These are phyloP conservation scores for Wasmannia auropunctata DNA, from an alignment of 1,140 invertebrate species.

Conservation along the genomic window DNA sequence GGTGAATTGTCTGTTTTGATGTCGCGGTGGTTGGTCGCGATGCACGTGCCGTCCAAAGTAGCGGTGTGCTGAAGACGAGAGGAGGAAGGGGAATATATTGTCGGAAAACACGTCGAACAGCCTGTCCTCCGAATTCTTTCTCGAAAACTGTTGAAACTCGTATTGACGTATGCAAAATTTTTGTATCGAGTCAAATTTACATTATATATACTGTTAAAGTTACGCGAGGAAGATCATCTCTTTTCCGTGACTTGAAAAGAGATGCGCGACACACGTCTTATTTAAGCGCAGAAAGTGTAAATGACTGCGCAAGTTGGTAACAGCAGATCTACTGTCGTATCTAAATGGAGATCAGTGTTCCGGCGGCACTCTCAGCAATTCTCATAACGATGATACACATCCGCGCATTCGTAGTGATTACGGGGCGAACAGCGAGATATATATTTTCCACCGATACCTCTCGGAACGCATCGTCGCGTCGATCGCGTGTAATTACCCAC, in stretches of 20 bases:
- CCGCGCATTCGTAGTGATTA: slow-evolving; percentile 58
- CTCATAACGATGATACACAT: slow-evolving; percentile 61
- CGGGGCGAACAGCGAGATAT: slow-evolving; percentile 21
- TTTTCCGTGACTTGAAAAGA: neutral
- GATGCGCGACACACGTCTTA: too few species aligned
- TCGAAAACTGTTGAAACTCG: neutral
- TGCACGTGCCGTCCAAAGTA: neutral
- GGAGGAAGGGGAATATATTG: neutral
- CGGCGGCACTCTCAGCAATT: slow-evolving; percentile 1
- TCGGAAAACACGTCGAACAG: neutral
- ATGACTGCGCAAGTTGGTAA: slow-evolving; percentile 2
- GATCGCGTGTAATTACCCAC: slow-evolving; percentile 63
- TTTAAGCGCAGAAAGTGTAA: neutral
- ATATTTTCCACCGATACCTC: neutral
- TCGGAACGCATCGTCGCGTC: slow-evolving; percentile 1
- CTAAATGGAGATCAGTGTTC: slow-evolving; percentile 41
- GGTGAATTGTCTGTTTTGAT: slow-evolving; percentile 23
- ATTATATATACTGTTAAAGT: neutral
- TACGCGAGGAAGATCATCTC: neutral
- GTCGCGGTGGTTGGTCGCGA: neutral
- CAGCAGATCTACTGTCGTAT: slow-evolving; percentile 21
- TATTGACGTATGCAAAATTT: neutral
- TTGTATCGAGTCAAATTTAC: neutral
- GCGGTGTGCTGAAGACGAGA: neutral
- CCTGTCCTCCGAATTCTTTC: neutral